These are phyloP conservation scores for Anadara kagoshimensis DNA, from an alignment of 1,140 invertebrate species.

Conservation along the genomic window DNA sequence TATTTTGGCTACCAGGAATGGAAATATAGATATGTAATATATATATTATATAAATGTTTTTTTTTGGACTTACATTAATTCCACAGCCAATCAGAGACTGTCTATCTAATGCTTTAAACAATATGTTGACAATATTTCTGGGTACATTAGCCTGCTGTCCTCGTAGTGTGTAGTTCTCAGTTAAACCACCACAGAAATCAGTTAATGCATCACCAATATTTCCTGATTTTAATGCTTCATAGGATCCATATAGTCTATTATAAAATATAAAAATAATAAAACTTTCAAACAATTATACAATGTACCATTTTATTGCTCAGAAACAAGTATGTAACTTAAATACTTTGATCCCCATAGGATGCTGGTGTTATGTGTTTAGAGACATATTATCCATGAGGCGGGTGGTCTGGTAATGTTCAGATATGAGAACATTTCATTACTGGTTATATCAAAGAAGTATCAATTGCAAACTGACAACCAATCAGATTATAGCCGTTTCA, in stretches of 20 bases:
- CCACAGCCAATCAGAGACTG: slow-evolving; percentile 64
- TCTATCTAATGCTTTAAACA: slow-evolving; percentile 64
- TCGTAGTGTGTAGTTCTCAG: slow-evolving; percentile 58
- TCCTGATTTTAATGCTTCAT: slow-evolving; percentile 65
- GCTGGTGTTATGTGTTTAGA: too few species aligned
- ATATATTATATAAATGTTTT: too few species aligned
- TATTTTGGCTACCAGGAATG: too few species aligned
- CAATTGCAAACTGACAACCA: too few species aligned
- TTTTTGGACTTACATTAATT: slow-evolving; percentile 60
- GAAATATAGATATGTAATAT: too few species aligned
- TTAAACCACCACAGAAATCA: slow-evolving; percentile 65
- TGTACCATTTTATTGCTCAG: not conserved
- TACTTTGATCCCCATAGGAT: not conserved
- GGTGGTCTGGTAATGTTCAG: too few species aligned
- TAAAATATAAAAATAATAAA: slow-evolving; percentile 4
- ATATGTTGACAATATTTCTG: slow-evolving; percentile 62
- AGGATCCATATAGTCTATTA: slow-evolving; percentile 64
- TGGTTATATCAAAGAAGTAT: too few species aligned
- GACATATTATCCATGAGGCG: too few species aligned
- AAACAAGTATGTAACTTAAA: not conserved
- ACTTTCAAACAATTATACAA: not conserved
- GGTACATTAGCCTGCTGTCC: slow-evolving; percentile 55
- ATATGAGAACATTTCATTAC: too few species aligned
- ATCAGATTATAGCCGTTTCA: too few species aligned
- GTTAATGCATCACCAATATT: slow-evolving; percentile 61